These are phyloP conservation scores for Meta bourneti DNA, from an alignment of 2,888 invertebrate species.

Conservation along the genomic window DNA sequence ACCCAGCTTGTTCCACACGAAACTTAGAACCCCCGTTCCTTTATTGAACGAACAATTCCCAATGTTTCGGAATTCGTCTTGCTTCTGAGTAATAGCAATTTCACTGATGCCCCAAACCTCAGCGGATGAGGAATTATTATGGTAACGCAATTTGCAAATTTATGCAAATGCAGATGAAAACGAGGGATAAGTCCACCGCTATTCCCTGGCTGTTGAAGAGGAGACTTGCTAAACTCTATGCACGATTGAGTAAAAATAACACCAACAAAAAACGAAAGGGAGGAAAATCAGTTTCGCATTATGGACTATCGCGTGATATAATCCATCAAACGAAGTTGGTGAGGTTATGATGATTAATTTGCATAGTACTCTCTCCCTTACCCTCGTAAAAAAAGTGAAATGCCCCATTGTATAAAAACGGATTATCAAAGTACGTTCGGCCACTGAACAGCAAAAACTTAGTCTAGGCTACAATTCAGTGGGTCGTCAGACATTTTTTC, in stretches of 20 bases:
- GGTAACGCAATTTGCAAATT: slow-evolving; percentile 31
- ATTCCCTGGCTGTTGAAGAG: background rate
- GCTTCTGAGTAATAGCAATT: too few relatives aligned
- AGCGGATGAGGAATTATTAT: background rate
- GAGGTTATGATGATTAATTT: slow-evolving; percentile 59
- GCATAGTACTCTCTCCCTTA: slow-evolving; percentile 30
- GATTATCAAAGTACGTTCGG: background rate
- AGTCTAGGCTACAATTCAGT: background rate
- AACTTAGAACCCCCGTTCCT: background rate
- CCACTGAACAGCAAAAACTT: background rate
- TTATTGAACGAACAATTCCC: background rate
- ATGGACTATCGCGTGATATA: slow-evolving; percentile 55
- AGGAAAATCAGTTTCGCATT: slow-evolving; percentile 59
- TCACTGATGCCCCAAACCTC: background rate
- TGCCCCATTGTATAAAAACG: background rate
- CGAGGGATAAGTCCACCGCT: background rate
- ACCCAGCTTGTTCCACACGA: too few relatives aligned
- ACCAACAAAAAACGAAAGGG: background rate
- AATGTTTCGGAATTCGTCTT: background rate
- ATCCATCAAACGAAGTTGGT: slow-evolving; percentile 42
- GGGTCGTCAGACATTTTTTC: background rate
- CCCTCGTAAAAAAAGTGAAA: background rate
- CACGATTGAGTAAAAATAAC: background rate
- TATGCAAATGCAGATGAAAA: slow-evolving; percentile 35
- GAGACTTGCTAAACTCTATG: too few relatives aligned